Conservation (phyloP, 2,888 invertebrate genomes). For the Branchellion lobata region DNA sequence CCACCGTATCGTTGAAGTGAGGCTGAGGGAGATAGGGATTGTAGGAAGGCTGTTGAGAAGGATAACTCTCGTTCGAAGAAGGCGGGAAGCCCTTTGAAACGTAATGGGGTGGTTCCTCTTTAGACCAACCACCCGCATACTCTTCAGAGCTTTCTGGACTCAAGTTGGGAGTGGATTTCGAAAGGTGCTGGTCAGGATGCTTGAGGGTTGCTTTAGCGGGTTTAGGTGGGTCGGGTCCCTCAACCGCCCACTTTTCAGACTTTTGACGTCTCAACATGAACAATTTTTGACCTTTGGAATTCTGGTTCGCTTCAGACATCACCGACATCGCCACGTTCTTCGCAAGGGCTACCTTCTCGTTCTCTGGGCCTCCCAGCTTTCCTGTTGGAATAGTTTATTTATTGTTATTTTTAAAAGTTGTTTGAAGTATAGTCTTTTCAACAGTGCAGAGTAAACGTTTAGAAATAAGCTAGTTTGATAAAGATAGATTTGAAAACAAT, state of each 20-base stretch:
- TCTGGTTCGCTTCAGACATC: slow-evolving; percentile 35
- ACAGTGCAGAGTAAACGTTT: no score
- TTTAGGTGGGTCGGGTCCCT: slow-evolving; percentile 40
- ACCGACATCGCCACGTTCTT: slow-evolving; percentile 42
- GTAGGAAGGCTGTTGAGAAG: neutral
- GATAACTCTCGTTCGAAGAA: neutral
- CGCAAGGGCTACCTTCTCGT: slow-evolving; percentile 37
- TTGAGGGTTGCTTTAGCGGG: neutral
- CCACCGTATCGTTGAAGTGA: no score
- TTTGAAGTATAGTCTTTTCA: neutral
- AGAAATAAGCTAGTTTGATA: neutral
- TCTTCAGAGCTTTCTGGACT: no score
- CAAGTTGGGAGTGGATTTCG: neutral
- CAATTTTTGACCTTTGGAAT: slow-evolving; percentile 43
- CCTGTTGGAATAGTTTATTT: neutral
- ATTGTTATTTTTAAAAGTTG: neutral
- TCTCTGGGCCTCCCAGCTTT: neutral
- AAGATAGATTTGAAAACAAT: no score
- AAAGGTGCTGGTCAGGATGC: neutral
- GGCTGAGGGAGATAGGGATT: neutral
- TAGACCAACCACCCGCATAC: neutral
- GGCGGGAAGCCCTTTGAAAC: no score
- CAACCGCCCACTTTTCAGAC: slow-evolving; percentile 39
- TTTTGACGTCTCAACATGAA: slow-evolving; percentile 37
- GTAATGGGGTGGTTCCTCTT: neutral